These are phyloP conservation scores for Spodoptera picta DNA, from an alignment of 2,888 invertebrate genomes.

Conservation along the genomic window DNA sequence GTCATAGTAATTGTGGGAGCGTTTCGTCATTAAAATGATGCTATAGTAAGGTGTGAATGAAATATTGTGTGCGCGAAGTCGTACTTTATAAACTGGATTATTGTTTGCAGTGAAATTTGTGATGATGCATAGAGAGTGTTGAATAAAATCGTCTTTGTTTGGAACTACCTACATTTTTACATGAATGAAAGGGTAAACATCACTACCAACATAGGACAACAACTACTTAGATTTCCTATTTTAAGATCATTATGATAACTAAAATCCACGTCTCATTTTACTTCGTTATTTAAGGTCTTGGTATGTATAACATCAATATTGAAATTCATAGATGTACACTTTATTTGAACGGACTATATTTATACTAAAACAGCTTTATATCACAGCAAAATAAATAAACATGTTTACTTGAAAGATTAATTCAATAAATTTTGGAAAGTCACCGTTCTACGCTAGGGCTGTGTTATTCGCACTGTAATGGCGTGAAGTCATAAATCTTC, in stretches of 20 bases:
- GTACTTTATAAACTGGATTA: background rate
- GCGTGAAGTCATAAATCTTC: slow-evolving; percentile 48
- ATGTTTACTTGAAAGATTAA: slow-evolving; percentile 10
- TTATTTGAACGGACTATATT: too few relatives aligned
- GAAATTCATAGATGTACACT: too few relatives aligned
- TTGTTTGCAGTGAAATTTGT: background rate
- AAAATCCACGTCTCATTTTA: too few relatives aligned
- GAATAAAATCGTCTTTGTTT: too few relatives aligned
- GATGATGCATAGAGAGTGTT: background rate
- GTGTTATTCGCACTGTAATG: slow-evolving; percentile 10
- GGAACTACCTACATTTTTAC: too few relatives aligned
- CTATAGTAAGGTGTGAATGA: slow-evolving; percentile 37
- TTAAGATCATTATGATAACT: too few relatives aligned
- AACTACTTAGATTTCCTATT: too few relatives aligned
- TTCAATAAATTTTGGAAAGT: slow-evolving; percentile 29
- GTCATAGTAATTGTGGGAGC: slow-evolving; percentile 53
- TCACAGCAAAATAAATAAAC: background rate
- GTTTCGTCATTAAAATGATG: slow-evolving; percentile 43
- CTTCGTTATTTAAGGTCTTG: too few relatives aligned
- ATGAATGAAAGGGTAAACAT: too few relatives aligned
- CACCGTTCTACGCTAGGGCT: slow-evolving; percentile 32
- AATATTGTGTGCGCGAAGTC: slow-evolving; percentile 24
- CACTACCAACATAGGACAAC: too few relatives aligned
- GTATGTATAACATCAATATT: too few relatives aligned
- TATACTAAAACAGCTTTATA: background rate